A percentile compares a stretch with the other conserved stretches of the same genome.
Evolutionary conservation across 2,797 vertebrate species (phyloP).

Genomic region (Muraenolepis orangiensis): DNA sequence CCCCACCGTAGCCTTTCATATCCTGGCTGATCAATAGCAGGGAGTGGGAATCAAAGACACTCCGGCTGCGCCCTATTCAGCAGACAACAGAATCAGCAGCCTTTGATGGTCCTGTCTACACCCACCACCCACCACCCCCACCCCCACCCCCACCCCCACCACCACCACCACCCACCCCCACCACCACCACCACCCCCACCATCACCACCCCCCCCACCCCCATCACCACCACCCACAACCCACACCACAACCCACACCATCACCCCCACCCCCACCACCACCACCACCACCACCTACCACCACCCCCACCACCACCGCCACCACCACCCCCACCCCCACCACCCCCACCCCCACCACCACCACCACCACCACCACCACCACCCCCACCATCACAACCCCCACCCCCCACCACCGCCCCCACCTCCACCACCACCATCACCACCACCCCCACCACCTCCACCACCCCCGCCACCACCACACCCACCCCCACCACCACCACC

Average conservation of each 20-base stretch:
- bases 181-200: slow-evolving; percentile 54
- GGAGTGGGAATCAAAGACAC: slow-evolving; percentile 69
- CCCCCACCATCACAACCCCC: slow-evolving; percentile 34
- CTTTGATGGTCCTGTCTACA: slow-evolving; percentile 72
- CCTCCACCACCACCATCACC: slow-evolving; percentile 57
- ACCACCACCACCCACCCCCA: background rate
- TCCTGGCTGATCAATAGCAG: slow-evolving; percentile 71
- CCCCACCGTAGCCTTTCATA: slow-evolving; percentile 66
- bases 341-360: too few species aligned
- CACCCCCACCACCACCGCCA: slow-evolving; percentile 47
- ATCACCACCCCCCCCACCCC: slow-evolving; percentile 47
- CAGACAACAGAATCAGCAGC: slow-evolving; percentile 72
- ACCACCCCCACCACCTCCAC: slow-evolving; percentile 7
- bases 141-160: slow-evolving; percentile 64
- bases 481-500: too few species aligned
- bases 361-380: too few species aligned
- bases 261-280: too few species aligned
- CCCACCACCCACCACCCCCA: slow-evolving; percentile 70
- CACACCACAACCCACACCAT: too few species aligned
- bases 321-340: too few species aligned
- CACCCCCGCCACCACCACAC: too few species aligned
- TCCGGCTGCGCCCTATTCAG: slow-evolving; percentile 73
- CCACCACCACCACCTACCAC: too few species aligned
- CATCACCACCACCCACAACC: too few species aligned
- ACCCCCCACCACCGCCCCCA: slow-evolving; percentile 70